Base-by-base conservation (phyloP, 2,888 invertebrate genomes). In the Anticlea derivata region DNA sequence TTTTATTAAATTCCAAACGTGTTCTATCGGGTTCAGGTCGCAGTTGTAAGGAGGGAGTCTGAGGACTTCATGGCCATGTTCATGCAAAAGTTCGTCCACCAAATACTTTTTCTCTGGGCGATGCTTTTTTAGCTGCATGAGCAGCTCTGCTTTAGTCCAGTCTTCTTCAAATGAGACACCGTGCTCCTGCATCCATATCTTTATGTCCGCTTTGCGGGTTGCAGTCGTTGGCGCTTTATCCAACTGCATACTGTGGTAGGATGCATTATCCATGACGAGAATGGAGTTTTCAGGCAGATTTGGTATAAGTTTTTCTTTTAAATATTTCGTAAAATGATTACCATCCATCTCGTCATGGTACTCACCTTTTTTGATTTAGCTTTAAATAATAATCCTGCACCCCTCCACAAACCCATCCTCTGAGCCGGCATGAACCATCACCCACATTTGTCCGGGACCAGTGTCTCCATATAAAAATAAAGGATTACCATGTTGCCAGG, bases 151-250 rank as follows among this genome's bases (percentile, higher is more conserved):
- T 50, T 49, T 56, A 2, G 30, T 29, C 55, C 60, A 52, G 29
- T 58, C 24, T 12, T 60, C 56, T 26, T 63, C 59, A 50, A 60
- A 66, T 11, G 40, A 17, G 29, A 69, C 59, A 27, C 56, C 39
- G 45, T 67, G 59, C 4, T 46, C 52, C 27, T 29, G 24, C 40
- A 73, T 49, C 63, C 66, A 63, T 41, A 44, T 49, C 30, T 60
- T 50, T 53, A 57, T 60, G 43, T 47, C 52, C 43, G 38, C 55
- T 58, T 48, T 58, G 43, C 30, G 37, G 43, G 54, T 46, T 57
- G 31, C 61, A 60, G 37, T 63, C 60, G 30, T 51, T 45, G 57
- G 49, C 26, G 52, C 39, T 31, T 31, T 31, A 33, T 48, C 43
- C 23, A 30, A 11, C 24, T 44, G 23, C n/a, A n/a, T n/a, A n/a